These are phyloP conservation scores for Ryuthela nishihirai DNA, from an alignment of 2,888 invertebrate species.

Conservation along the genomic window DNA sequence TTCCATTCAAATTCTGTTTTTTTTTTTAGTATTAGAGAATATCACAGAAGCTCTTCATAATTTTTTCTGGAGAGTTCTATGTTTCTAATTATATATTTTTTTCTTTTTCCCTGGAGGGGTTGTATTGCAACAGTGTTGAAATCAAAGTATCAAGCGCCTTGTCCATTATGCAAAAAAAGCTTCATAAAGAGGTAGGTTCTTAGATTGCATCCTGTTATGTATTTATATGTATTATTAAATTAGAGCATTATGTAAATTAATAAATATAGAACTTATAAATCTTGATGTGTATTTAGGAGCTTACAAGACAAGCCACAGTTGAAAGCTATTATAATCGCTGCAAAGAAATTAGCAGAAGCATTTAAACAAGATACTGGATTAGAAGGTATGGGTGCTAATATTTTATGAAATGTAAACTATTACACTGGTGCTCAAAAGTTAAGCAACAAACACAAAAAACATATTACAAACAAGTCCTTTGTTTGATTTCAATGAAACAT, in stretches of 20 bases:
- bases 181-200: constrained; percentile 21
- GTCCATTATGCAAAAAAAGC: constrained; percentile 21
- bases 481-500: too few relatives aligned
- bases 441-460: too few relatives aligned
- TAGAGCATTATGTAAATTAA: neutral
- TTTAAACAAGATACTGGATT: constrained; percentile 3
- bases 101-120: constrained; percentile 5
- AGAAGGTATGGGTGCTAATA: constrained; percentile 11
- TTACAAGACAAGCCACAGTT: constrained; percentile 16
- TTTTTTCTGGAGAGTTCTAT: too few relatives aligned
- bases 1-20: too few relatives aligned
- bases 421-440: too few relatives aligned
- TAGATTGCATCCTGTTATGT: neutral
- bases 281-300: constrained; percentile 5
- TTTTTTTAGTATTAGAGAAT: too few relatives aligned
- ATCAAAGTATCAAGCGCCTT: constrained; percentile 17
- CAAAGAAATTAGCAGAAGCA: constrained; percentile 8
- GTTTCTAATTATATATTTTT: too few relatives aligned
- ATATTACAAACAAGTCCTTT: too few relatives aligned
- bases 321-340: constrained; percentile 6
- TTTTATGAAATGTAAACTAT: too few relatives aligned
- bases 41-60: too few relatives aligned
- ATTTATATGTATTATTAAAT: neutral
- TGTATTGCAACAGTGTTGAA: constrained; percentile 13
- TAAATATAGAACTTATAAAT: neutral